Percentiles rank a stretch among this genome's conserved stretches.
Evolutionary conservation across 2,113 vertebrate species (phyloP).

Genomic region (Trematocara unimaculatum): DNA sequence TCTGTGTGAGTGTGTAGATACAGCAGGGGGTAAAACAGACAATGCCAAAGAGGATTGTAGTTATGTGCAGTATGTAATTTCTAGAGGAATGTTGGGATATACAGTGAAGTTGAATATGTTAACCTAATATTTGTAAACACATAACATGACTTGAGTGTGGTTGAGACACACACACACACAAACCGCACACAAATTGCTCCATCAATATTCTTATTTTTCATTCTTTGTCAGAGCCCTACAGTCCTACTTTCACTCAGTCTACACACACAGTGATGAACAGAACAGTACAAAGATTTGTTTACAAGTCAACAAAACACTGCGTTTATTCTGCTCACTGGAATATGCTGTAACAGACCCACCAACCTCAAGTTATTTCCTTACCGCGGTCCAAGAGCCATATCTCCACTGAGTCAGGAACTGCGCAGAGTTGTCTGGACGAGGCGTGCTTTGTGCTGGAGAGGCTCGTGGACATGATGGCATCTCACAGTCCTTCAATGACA

Average conservation of each 20-base stretch:
- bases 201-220: conserved; percentile 3
- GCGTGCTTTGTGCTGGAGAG: conserved; percentile 69
- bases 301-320: neutral
- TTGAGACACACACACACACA: neutral
- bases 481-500: conserved; percentile 81
- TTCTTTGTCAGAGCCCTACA: neutral
- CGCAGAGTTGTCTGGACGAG: conserved; percentile 65
- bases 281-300: neutral
- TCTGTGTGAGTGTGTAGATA: neutral
- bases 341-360: neutral
- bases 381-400: conserved; percentile 93
- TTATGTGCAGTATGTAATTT: neutral
- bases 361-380: conserved; percentile 64
- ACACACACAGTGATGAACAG: neutral
- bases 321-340: neutral
- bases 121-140: neutral
- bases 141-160: neutral
- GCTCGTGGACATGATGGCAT: conserved; percentile 74
- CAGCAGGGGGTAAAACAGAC: conserved; percentile 31
- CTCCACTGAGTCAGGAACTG: conserved; percentile 83
- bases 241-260: neutral
- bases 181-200: neutral
- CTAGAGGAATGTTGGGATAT: neutral
- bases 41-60: conserved; percentile 25
- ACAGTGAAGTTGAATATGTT: conserved; percentile 4